Evolutionary conservation across 2,113 vertebrate species (phyloP).

Genomic region (Antennarius striatus): DNA sequence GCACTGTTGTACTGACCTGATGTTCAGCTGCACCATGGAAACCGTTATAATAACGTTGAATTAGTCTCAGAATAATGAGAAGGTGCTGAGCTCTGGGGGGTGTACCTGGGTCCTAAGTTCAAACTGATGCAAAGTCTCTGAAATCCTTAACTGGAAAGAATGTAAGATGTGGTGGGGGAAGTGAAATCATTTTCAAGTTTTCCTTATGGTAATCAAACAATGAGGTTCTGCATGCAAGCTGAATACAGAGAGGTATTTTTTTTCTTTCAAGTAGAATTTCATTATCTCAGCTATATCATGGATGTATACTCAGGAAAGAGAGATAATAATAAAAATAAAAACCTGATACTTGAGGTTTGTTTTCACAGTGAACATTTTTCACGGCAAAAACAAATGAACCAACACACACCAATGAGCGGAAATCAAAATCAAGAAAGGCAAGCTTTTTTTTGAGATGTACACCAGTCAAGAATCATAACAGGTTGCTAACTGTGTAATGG

Average conservation of each 20-base stretch:
- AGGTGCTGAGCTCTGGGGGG: slow-evolving; percentile 39
- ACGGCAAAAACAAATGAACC: slow-evolving; percentile 27
- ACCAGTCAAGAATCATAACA: slow-evolving; percentile 57
- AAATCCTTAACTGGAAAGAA: slow-evolving; percentile 47
- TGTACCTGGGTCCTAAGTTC: slow-evolving; percentile 49
- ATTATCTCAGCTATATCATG: slow-evolving; percentile 5
- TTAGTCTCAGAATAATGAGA: slow-evolving; percentile 57
- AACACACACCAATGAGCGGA: slow-evolving; percentile 8
- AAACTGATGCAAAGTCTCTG: slow-evolving; percentile 69
- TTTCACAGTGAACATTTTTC: background rate
- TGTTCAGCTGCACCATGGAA: slow-evolving; percentile 45
- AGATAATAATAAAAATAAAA: background rate
- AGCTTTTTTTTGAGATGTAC: slow-evolving; percentile 28
- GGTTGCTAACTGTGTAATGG: slow-evolving; percentile 51
- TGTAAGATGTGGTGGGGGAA: slow-evolving; percentile 20
- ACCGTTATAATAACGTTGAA: slow-evolving; percentile 45
- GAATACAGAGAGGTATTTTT: background rate
- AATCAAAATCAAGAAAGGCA: slow-evolving; percentile 38
- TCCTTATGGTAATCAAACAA: slow-evolving; percentile 49
- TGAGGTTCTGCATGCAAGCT: slow-evolving; percentile 9
- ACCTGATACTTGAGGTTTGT: background rate
- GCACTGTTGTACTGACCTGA: slow-evolving; percentile 16
- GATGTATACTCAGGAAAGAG: slow-evolving; percentile 1
- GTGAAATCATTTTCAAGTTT: slow-evolving; percentile 31
- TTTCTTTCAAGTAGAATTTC: slow-evolving; percentile 4